Percentiles rank a stretch among this genome's conserved stretches.
phyloP scores from a whole-genome alignment of 1,140 invertebrate species.

The Nymphalis io region DNA sequence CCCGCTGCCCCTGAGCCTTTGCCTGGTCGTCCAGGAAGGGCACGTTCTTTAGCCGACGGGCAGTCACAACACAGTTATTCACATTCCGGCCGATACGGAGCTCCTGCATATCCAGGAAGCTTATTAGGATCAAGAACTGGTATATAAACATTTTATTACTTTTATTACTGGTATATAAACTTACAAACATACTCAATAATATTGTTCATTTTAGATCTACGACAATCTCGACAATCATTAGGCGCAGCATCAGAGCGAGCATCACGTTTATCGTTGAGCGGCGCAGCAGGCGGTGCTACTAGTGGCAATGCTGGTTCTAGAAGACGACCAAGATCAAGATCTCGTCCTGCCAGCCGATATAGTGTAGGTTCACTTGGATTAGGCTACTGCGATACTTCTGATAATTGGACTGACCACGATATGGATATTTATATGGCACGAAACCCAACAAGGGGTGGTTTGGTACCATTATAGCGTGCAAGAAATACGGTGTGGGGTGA shows the following conservation, averaged over 20 bases:
- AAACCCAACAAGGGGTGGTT: constrained; percentile 90
- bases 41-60: constrained; percentile 89
- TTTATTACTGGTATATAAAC: background rate
- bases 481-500: constrained; percentile 46
- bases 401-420: constrained; percentile 97
- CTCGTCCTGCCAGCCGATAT: constrained; percentile 81
- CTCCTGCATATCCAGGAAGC: constrained; percentile 86
- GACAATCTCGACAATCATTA: constrained; percentile 90
- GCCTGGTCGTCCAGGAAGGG: constrained; percentile 83
- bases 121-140: constrained; percentile 89
- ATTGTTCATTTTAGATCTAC: constrained; percentile 83
- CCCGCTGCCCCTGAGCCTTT: constrained; percentile 81
- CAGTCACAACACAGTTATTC: constrained; percentile 93
- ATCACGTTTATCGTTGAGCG: constrained; percentile 85
- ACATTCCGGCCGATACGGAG: constrained; percentile 88
- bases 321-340: constrained; percentile 84
- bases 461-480: constrained; percentile 88
- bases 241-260: constrained; percentile 89
- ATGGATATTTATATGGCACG: constrained; percentile 97
- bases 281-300: constrained; percentile 80
- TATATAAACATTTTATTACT: constrained; percentile 48
- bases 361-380: constrained; percentile 88
- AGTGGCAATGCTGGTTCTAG: constrained; percentile 84
- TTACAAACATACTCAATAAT: background rate
- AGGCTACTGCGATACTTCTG: constrained; percentile 90